These are phyloP conservation scores for Phortica okadai DNA, from an alignment of 2,888 invertebrate species.

Conservation along the genomic window DNA sequence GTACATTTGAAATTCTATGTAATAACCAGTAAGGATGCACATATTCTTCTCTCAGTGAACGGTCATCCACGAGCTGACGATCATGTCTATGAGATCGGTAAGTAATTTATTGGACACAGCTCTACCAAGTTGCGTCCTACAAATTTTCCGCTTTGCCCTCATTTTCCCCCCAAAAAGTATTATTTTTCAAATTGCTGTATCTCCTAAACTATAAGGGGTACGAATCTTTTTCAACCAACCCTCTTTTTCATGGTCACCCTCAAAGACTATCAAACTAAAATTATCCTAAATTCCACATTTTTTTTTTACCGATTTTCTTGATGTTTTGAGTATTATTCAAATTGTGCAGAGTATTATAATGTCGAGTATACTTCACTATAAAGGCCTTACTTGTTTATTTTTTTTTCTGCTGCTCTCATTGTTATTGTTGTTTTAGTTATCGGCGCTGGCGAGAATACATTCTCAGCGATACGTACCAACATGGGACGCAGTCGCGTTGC, in stretches of 20 bases:
- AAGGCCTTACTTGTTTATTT: not conserved
- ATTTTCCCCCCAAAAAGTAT: not conserved
- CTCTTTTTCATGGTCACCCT: no score
- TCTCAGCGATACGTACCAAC: conserved; percentile 81
- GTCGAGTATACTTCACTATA: no score
- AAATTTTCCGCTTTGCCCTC: not conserved
- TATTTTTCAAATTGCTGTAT: no score
- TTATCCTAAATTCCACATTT: no score
- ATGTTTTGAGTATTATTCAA: no score
- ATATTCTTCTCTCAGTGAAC: conserved; percentile 81
- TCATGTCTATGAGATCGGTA: conserved; percentile 83
- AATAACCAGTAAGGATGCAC: conserved; percentile 82
- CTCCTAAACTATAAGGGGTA: no score
- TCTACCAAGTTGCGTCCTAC: not conserved
- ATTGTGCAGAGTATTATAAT: no score
- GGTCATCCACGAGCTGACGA: conserved; percentile 76
- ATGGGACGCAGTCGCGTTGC: conserved; percentile 79
- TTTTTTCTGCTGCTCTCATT: not conserved
- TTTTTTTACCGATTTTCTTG: no score
- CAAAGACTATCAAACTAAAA: no score
- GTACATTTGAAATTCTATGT: conserved; percentile 83
- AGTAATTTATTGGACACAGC: conserved; percentile 28
- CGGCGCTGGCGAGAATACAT: conserved; percentile 84
- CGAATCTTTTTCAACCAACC: no score
- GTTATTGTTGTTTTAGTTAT: conserved; percentile 75